Evolutionary conservation across 1,140 invertebrate species (phyloP).

Genomic region (Frieseomelitta varia): DNA sequence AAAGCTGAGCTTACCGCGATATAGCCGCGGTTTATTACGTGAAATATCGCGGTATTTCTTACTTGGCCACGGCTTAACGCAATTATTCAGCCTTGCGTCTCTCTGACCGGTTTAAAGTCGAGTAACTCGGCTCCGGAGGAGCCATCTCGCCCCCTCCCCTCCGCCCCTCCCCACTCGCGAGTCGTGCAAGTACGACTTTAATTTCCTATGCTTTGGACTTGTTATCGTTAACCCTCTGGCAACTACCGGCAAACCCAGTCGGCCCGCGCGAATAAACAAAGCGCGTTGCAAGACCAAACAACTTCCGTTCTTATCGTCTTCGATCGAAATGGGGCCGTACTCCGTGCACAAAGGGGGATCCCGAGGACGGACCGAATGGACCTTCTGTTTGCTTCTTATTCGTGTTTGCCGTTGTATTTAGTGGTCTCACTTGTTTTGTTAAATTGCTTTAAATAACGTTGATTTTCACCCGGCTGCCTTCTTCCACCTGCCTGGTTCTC

Average conservation of each 20-base stretch:
- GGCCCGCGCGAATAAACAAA: constrained; percentile 17
- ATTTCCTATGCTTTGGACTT: constrained; percentile 19
- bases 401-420: not conserved
- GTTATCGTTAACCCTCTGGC: constrained; percentile 30
- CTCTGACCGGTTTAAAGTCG: constrained; percentile 56
- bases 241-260: not conserved
- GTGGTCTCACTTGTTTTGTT: not conserved
- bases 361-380: not conserved
- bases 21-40: constrained; percentile 59
- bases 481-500: not conserved
- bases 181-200: constrained; percentile 12
- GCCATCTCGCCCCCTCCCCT: too few relatives aligned
- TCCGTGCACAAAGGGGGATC: not conserved
- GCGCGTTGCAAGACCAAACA: constrained; percentile 8
- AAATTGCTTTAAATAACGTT: not conserved
- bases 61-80: constrained; percentile 56
- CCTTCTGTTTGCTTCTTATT: not conserved
- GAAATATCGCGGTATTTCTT: constrained; percentile 58
- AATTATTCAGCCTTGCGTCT: constrained; percentile 59
- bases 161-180: not conserved
- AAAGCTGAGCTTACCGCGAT: constrained; percentile 59
- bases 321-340: not conserved
- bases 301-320: constrained; percentile 13
- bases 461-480: not conserved
- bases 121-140: constrained; percentile 16